Conservation (phyloP, 2,888 invertebrate species). For the Morinoia aosen region DNA sequence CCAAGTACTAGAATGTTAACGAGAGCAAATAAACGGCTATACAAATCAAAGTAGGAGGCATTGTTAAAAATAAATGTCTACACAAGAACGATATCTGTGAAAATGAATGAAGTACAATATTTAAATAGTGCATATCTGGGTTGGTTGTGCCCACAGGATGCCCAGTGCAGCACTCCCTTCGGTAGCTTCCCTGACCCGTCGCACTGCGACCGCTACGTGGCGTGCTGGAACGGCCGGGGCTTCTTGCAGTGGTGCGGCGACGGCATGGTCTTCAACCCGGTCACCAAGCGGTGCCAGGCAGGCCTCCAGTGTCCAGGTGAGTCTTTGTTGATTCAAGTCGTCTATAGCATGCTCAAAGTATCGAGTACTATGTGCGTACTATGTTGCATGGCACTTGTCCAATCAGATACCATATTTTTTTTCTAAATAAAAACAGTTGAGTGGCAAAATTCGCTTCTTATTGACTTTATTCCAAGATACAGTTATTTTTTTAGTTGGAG, state of each 20-base stretch:
- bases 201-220: conserved; percentile 57
- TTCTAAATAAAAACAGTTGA: background rate
- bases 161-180: conserved; percentile 58
- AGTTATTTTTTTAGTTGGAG: background rate
- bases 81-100: too few species aligned
- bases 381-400: too few species aligned
- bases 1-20: background rate
- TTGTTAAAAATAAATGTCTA: background rate
- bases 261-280: conserved; percentile 61
- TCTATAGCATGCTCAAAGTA: too few species aligned
- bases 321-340: background rate
- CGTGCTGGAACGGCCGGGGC: conserved; percentile 62
- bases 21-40: background rate
- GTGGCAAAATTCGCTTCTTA: background rate
- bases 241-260: conserved; percentile 60
- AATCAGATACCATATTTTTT: background rate
- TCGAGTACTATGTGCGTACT: too few species aligned
- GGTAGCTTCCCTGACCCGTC: conserved; percentile 56
- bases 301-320: conserved; percentile 60
- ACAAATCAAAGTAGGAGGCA: background rate
- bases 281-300: conserved; percentile 56
- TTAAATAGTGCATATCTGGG: too few species aligned
- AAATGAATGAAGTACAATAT: too few species aligned
- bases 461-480: background rate
- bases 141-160: conserved; percentile 42